Conservation (phyloP, 1,140 invertebrate species). For the Melanaphis sacchari region DNA sequence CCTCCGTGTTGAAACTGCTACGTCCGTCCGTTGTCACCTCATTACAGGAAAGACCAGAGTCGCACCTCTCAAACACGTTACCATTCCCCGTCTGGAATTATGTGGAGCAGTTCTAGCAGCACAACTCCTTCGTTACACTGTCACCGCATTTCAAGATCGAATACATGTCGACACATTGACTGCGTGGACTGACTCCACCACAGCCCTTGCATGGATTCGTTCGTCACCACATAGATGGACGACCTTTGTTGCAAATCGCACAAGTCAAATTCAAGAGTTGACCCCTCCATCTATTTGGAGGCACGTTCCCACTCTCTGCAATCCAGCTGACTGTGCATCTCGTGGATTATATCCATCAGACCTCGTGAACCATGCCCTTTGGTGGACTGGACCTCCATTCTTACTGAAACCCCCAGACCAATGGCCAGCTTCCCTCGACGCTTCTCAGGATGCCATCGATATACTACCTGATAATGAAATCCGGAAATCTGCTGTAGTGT, state of each 20-base stretch:
- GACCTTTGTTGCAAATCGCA: slow-evolving; percentile 64
- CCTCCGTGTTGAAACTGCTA: slow-evolving; percentile 55
- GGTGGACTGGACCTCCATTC: slow-evolving; percentile 59
- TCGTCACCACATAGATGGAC: slow-evolving; percentile 58
- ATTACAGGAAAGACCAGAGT: slow-evolving; percentile 63
- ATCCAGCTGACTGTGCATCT: slow-evolving; percentile 65
- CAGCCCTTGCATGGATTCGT: not conserved
- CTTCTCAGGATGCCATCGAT: not conserved
- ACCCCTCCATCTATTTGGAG: slow-evolving; percentile 62
- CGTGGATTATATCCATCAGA: slow-evolving; percentile 61
- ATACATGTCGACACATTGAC: not conserved
- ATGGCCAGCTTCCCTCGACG: not conserved
- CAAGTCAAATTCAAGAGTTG: slow-evolving; percentile 62
- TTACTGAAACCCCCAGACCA: not conserved
- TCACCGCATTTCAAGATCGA: not conserved
- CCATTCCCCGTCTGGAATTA: slow-evolving; percentile 65
- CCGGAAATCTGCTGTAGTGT: not conserved
- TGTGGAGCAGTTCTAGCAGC: slow-evolving; percentile 63
- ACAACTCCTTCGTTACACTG: not conserved
- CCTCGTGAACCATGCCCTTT: slow-evolving; percentile 43
- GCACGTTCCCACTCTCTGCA: slow-evolving; percentile 63
- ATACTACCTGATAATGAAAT: not conserved
- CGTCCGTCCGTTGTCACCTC: not conserved
- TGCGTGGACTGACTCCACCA: slow-evolving; percentile 36
- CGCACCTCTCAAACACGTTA: slow-evolving; percentile 63